Evolutionary conservation across 2,797 vertebrate genomes (phyloP), one percentile per base, ranked within the genome.

Genomic region (Miopithecus talapoin): DNA sequence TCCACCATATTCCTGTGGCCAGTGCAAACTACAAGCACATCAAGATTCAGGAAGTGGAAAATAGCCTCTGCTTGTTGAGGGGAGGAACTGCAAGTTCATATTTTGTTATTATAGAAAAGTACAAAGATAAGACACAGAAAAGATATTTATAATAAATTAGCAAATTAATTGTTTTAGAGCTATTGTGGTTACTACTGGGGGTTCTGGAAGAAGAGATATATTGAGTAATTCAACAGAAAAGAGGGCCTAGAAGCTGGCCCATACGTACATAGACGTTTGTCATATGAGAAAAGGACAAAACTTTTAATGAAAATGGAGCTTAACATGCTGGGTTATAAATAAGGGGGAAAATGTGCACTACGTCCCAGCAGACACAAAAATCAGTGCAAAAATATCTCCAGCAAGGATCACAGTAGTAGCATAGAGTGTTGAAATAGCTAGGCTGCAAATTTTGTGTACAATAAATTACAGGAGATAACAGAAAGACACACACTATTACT

Each of bases 321-420:
- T 80, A 90, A 96, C 86, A 70, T 87, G 7, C 46, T 33, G 93
- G 26, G n/a, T 39, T 93, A 89, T 86, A 93, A 94, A 94, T 93
- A 89, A 26, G 33, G 19, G 39, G 64, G 88, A 87, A 80, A 83
- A 80, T 61, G 19, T 85, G 57, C 10, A 36, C 13, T 70, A 17
- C 33, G n/a, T 96, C 28, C 72, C 74, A 59, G 8, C 36, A 81
- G 96, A 93, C n/a, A 79, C 53, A 94, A 94, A 94, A 97, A 97
- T 94, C 81, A 57, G 85, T 95, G 90, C 46, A 94, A 91, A 97
- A 91, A 78, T 85, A 93, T 78, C 26, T 89, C 64, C 2, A 68
- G n/a, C 4, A 17, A 89, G n/a, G 36, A 91, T 83, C 59, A 94
- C 28, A 16, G 33, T 48, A 43, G 26, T 33, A 93, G 50, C 22